Conservation (phyloP, 2,797 vertebrate species). For the Oreochromis grahami region DNA sequence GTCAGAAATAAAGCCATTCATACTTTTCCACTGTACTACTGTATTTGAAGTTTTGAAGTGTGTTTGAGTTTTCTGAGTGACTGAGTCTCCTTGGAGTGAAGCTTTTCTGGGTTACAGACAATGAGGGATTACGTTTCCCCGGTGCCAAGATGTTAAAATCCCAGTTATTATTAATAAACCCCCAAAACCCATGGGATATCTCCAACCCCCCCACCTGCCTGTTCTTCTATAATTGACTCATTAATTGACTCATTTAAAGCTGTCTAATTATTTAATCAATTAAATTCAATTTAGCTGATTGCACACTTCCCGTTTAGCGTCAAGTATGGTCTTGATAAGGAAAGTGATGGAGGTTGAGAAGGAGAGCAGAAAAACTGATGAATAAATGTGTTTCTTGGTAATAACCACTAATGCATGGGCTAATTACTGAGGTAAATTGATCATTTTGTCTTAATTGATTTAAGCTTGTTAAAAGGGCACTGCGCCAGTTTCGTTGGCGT, state of each 20-base stretch:
- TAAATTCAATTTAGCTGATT: slow-evolving; percentile 69
- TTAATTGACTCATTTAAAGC: slow-evolving; percentile 69
- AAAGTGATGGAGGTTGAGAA: slow-evolving; percentile 27
- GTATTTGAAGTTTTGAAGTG: background rate
- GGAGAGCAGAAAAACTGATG: slow-evolving; percentile 16
- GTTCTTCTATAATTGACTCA: slow-evolving; percentile 53
- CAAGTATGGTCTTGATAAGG: slow-evolving; percentile 12
- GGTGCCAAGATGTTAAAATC: slow-evolving; percentile 39
- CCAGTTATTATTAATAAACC: slow-evolving; percentile 63
- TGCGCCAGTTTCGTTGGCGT: slow-evolving; percentile 27
- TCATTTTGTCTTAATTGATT: slow-evolving; percentile 70
- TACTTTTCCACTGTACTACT: background rate
- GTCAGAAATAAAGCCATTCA: background rate
- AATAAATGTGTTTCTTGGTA: slow-evolving; percentile 58
- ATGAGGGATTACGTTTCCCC: slow-evolving; percentile 46
- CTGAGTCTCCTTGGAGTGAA: slow-evolving; percentile 23
- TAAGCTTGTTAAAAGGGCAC: slow-evolving; percentile 58
- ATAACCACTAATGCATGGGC: slow-evolving; percentile 54
- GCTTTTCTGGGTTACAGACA: slow-evolving; percentile 64
- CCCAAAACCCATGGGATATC: slow-evolving; percentile 27
- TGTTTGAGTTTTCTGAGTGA: background rate
- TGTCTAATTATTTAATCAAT: slow-evolving; percentile 71
- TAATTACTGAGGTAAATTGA: slow-evolving; percentile 70
- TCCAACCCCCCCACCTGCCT: background rate
- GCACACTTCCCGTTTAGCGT: slow-evolving; percentile 46